These are phyloP conservation scores for Saccopteryx bilineata DNA, from an alignment of 2,113 vertebrate species.

Conservation along the genomic window DNA sequence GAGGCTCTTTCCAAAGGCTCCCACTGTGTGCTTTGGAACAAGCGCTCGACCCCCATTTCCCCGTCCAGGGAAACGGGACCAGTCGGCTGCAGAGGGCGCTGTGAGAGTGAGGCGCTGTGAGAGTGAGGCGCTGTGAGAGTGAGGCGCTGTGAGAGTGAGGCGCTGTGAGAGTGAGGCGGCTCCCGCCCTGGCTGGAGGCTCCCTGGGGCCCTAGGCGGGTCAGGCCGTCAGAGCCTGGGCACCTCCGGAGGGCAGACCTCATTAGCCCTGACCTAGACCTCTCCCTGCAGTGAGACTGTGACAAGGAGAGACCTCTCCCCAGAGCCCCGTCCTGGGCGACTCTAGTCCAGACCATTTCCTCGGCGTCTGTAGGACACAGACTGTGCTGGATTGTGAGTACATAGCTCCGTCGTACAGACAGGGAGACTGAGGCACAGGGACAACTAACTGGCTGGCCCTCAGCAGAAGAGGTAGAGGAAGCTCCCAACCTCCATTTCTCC, in stretches of 20 bases:
- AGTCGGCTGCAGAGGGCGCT: background rate
- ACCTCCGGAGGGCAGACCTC: background rate
- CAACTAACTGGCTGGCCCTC: background rate
- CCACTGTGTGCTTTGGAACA: background rate
- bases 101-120: fast-evolving
- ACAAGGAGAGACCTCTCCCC: background rate
- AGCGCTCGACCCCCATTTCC: background rate
- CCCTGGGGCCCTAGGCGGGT: background rate
- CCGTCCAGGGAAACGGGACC: background rate
- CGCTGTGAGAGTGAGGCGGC: fast-evolving
- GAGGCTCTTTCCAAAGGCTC: background rate
- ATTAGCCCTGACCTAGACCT: background rate
- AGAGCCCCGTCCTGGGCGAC: background rate
- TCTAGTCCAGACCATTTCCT: background rate
- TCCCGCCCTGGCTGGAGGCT: too few species aligned
- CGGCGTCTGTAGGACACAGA: fast-evolving
- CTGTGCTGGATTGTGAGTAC: background rate
- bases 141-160: fast-evolving
- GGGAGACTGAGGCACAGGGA: background rate
- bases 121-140: fast-evolving
- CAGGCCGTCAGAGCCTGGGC: background rate
- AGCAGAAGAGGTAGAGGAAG: background rate
- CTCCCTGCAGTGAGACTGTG: background rate
- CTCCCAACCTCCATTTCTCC: background rate
- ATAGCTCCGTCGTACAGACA: background rate